Evolutionary conservation across 1,140 invertebrate species (phyloP).

Genomic region (Dendroctonus ponderosae): DNA sequence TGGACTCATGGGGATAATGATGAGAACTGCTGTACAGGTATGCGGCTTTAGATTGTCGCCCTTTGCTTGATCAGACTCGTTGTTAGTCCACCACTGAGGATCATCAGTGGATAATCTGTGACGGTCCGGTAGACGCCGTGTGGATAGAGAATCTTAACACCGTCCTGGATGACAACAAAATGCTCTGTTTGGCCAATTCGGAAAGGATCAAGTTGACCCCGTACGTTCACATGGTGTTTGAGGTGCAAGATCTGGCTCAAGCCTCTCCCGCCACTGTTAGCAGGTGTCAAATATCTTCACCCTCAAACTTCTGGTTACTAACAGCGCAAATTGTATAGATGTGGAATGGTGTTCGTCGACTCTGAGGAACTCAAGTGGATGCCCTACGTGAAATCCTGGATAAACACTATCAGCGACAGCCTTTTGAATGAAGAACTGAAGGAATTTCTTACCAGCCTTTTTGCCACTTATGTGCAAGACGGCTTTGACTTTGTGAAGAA

Average conservation of each 20-base stretch:
- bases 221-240: slow-evolving; percentile 83
- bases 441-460: slow-evolving; percentile 60
- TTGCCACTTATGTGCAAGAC: slow-evolving; percentile 62
- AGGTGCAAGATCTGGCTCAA: slow-evolving; percentile 83
- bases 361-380: slow-evolving; percentile 76
- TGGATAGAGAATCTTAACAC: slow-evolving; percentile 97
- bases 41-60: background rate
- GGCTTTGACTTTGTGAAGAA: slow-evolving; percentile 66
- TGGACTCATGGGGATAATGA: slow-evolving; percentile 73
- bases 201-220: slow-evolving; percentile 87
- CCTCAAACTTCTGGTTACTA: background rate
- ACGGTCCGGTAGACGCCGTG: slow-evolving; percentile 90
- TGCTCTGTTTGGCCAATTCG: slow-evolving; percentile 82
- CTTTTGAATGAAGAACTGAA: slow-evolving; percentile 58
- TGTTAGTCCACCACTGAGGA: slow-evolving; percentile 57
- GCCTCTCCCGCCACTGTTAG: slow-evolving; percentile 88
- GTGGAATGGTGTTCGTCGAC: slow-evolving; percentile 91
- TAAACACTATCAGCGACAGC: slow-evolving; percentile 58
- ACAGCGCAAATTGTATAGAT: slow-evolving; percentile 47
- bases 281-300: slow-evolving; percentile 46
- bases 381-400: slow-evolving; percentile 79
- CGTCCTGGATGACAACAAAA: slow-evolving; percentile 91
- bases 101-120: slow-evolving; percentile 82
- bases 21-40: slow-evolving; percentile 68
- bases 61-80: background rate